Base-by-base conservation (phyloP, 2,797 vertebrate species). In the Mus spretus region DNA sequence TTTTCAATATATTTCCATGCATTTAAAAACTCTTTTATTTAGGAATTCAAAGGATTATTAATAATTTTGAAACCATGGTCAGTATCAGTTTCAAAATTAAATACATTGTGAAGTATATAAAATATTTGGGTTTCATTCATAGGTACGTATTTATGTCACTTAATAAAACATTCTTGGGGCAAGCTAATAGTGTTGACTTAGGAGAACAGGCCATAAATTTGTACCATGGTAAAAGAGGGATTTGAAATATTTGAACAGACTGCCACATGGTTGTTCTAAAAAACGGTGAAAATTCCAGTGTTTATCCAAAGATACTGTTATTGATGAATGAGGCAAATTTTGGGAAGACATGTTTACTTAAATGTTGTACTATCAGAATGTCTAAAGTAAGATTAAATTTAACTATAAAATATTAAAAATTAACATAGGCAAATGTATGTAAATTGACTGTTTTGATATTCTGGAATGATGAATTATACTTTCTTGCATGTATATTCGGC, bases 231-330 rank as follows among this genome's bases (percentile, higher is more conserved):
- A 92, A 94, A 95, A 81, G 70, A 81, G 13, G 47, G 8, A 84
- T 95, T 97, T 96, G 55, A 97, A 97, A 97, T 37, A 91, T 75
- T 53, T 79, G 87, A 97, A n/a, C 47, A 93, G 37, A 91, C 95
- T 90, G 74, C 24, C 10, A n/a, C 77, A 4, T 87, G 40, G 1
- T 82, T 97, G 78, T 97, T 98, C 96, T 88, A 97, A 61, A 90
- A 63, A 57, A 97, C 93, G 11, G 9, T 95, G 63, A n/a, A 47
- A 91, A 6, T 91, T 50, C 6, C 93, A 53, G 11, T 97, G 95
- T 96, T 91, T 19, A 94, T 44, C 57, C 81, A 34, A 93, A 70
- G 31, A 74, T 53, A 75, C 61, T 85, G 7, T 50, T 98, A 93
- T 95, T 95, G 44, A 50, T 93, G 0, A 91, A 77, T 65, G 78